Evolutionary conservation across 37 sponge, comb jelly and placozoan genomes (phyloP).

Genomic region (Oscarella lobularis): DNA sequence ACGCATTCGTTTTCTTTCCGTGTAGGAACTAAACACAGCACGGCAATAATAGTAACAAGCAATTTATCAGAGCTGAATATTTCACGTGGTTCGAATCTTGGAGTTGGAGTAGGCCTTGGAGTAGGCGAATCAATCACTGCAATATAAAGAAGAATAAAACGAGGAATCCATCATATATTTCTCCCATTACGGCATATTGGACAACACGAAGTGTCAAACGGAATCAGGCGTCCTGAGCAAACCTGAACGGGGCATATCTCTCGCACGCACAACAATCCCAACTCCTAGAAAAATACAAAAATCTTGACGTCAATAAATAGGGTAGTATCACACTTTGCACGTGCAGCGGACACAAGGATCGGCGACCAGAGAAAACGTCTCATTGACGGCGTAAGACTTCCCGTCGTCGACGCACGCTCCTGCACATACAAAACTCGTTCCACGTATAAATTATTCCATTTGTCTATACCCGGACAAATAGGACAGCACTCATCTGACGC

Average conservation of each 20-base stretch:
- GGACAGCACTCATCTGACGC: not conserved
- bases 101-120: too few relatives aligned
- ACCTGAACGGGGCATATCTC: not conserved
- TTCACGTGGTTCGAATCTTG: too few relatives aligned
- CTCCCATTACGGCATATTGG: not conserved
- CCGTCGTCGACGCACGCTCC: not conserved
- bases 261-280: too few relatives aligned
- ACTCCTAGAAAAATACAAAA: too few relatives aligned
- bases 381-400: not conserved
- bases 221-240: not conserved
- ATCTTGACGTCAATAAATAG: too few relatives aligned
- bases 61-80: too few relatives aligned
- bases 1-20: too few relatives aligned
- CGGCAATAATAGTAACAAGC: too few relatives aligned
- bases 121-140: too few relatives aligned
- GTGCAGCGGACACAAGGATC: not conserved
- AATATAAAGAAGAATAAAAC: too few relatives aligned
- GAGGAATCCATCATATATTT: too few relatives aligned
- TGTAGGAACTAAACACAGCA: too few relatives aligned
- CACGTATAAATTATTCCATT: not conserved
- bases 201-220: not conserved
- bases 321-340: not conserved
- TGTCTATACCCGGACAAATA: not conserved
- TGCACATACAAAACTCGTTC: not conserved
- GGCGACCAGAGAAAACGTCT: not conserved